Evolutionary conservation across 2,113 vertebrate genomes (phyloP).

Genomic region (Sander vitreus): DNA sequence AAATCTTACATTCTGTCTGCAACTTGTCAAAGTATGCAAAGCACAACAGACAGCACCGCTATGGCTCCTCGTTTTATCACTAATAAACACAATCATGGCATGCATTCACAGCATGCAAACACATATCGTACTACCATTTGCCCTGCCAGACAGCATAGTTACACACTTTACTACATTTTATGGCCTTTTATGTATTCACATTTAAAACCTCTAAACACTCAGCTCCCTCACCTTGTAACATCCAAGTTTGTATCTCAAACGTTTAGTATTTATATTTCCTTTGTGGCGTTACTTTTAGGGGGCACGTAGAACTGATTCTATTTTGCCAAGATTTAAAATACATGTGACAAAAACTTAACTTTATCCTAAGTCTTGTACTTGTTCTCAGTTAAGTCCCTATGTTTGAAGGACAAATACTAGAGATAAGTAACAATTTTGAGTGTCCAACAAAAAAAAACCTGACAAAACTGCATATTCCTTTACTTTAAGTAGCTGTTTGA

Average conservation of each 20-base stretch:
- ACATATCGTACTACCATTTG: slow-evolving; percentile 37
- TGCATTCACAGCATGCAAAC: slow-evolving; percentile 59
- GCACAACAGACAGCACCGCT: background rate
- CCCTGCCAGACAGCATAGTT: slow-evolving; percentile 39
- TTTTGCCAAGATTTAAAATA: slow-evolving; percentile 23
- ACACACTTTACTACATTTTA: slow-evolving; percentile 36
- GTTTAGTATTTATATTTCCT: background rate
- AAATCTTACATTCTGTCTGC: slow-evolving; percentile 8
- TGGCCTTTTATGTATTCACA: slow-evolving; percentile 44
- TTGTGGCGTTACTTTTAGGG: background rate
- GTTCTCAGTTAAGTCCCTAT: slow-evolving; percentile 21
- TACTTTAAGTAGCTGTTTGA: background rate
- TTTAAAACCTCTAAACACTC: slow-evolving; percentile 32
- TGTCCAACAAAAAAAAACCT: slow-evolving; percentile 30
- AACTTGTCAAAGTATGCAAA: background rate
- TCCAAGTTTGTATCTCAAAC: background rate
- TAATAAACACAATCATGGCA: slow-evolving; percentile 44
- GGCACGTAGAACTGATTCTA: background rate
- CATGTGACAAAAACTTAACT: slow-evolving; percentile 13
- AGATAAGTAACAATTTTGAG: slow-evolving; percentile 41
- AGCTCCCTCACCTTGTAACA: background rate
- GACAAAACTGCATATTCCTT: slow-evolving; percentile 19
- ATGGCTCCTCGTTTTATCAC: slow-evolving; percentile 23
- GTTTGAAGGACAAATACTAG: slow-evolving; percentile 26
- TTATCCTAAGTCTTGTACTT: slow-evolving; percentile 16